Percentiles rank a stretch among this genome's conserved stretches.
These are phyloP conservation scores for Aegithalos caudatus DNA, from an alignment of 2,113 vertebrate species.

Conservation along the genomic window DNA sequence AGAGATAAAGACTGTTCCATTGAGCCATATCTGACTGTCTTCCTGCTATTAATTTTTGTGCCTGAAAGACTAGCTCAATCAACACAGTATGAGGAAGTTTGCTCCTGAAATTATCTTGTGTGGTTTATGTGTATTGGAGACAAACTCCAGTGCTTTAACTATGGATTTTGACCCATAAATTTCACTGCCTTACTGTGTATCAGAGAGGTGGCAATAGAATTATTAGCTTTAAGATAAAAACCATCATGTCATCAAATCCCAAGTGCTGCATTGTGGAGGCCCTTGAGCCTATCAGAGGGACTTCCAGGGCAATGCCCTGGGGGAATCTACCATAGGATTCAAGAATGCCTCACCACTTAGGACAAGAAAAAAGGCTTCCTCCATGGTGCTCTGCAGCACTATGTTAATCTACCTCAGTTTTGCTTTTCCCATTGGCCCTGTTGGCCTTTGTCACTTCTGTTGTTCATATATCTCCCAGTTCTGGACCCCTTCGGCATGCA, in stretches of 20 bases:
- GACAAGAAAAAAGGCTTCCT: neutral
- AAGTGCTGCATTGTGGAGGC: neutral
- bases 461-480: neutral
- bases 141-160: neutral
- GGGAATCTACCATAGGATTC: neutral
- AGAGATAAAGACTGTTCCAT: neutral
- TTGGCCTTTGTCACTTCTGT: neutral
- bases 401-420: neutral
- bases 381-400: neutral
- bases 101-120: neutral
- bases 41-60: neutral
- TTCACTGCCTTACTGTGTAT: neutral
- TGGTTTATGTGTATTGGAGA: neutral
- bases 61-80: neutral
- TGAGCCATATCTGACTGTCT: neutral
- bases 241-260: neutral
- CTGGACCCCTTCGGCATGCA: neutral
- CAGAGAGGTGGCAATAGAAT: neutral
- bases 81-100: neutral
- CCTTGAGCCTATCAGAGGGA: neutral
- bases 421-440: neutral
- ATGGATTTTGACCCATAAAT: neutral
- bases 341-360: neutral
- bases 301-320: neutral
- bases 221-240: neutral